These are phyloP conservation scores for Temnopleurus reevesii DNA, from an alignment of 53 echinoderm and acorn worm genomes.

Conservation along the genomic window DNA sequence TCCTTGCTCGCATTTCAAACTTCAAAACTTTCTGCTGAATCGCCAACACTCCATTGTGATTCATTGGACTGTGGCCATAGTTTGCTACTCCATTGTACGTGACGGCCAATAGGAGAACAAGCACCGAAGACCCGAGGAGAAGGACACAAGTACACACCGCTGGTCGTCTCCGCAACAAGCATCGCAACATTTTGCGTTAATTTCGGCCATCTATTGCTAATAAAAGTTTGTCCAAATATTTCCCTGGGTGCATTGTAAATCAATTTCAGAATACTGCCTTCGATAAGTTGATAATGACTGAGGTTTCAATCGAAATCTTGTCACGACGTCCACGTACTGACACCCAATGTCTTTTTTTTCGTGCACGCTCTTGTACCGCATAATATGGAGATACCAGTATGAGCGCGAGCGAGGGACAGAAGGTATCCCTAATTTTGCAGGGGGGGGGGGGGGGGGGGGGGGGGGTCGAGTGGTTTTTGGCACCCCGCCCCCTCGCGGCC, in stretches of 20 bases:
- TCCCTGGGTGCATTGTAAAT: background rate
- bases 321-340: too few species aligned
- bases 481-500: too few species aligned
- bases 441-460: too few species aligned
- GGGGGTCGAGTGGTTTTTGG: too few species aligned
- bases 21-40: constrained; percentile 57
- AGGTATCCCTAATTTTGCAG: too few species aligned
- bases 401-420: too few species aligned
- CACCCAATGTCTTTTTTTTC: too few species aligned
- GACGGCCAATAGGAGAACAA: constrained; percentile 9
- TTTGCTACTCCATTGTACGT: constrained; percentile 14
- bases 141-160: background rate
- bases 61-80: background rate
- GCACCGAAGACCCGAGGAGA: background rate
- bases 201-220: background rate
- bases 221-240: background rate
- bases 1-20: constrained; percentile 6
- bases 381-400: too few species aligned
- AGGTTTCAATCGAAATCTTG: too few species aligned
- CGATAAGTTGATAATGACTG: too few species aligned
- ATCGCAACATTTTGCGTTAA: background rate
- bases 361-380: too few species aligned
- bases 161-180: background rate
- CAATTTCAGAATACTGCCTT: background rate
- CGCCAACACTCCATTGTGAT: constrained; percentile 13